Conservation (phyloP, 2,113 vertebrate genomes). For the Xiphophorus maculatus region DNA sequence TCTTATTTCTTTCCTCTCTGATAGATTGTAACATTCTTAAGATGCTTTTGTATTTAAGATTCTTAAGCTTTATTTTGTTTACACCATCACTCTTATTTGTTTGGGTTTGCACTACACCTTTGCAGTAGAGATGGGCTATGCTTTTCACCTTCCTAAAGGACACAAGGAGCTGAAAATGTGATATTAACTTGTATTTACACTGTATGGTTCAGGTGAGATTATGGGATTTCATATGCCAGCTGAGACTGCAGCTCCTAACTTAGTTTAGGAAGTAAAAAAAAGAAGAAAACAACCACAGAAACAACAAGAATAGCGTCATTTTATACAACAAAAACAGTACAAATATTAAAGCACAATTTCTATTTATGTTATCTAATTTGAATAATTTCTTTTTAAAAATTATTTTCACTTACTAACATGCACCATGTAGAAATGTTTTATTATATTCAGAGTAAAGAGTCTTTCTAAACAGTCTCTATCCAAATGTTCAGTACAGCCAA, state of each 20-base stretch:
- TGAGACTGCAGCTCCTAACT: constrained; percentile 31
- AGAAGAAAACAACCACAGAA: background rate
- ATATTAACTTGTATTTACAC: constrained; percentile 31
- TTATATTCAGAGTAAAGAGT: constrained; percentile 15
- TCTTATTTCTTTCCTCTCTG: too few relatives aligned
- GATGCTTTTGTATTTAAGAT: background rate
- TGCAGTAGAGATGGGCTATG: constrained; percentile 3
- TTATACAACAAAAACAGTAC: constrained; percentile 5
- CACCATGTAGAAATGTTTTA: constrained; percentile 33
- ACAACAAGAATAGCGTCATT: background rate
- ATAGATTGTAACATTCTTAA: background rate
- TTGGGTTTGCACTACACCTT: constrained; percentile 12
- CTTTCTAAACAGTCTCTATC: constrained; percentile 33
- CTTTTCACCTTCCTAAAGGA: background rate
- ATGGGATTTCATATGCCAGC: constrained; percentile 19
- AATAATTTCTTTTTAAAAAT: constrained; percentile 18
- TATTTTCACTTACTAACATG: constrained; percentile 20
- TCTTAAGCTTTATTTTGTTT: background rate
- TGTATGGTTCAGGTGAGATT: constrained; percentile 21
- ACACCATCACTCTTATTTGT: background rate
- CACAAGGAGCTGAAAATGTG: background rate
- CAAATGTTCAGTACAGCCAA: constrained; percentile 37
- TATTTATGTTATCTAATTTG: background rate
- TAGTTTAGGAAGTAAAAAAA: constrained; percentile 17
- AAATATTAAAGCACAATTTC: constrained; percentile 2